Evolutionary conservation across 2,888 invertebrate genomes (phyloP).

Genomic region (Leptinotarsa haldemani): DNA sequence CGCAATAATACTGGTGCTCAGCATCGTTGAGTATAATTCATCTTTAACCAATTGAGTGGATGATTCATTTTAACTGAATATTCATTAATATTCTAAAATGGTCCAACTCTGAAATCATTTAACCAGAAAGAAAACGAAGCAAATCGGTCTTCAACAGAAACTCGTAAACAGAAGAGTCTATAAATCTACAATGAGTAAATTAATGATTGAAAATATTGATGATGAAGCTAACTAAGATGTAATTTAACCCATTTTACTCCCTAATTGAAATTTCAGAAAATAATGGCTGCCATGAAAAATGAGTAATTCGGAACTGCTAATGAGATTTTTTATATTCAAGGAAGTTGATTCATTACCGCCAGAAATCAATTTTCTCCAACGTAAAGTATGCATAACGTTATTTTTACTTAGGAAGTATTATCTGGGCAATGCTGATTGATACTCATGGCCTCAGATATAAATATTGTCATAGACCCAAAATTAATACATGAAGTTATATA

Average conservation of each 20-base stretch:
- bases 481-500: too few relatives aligned
- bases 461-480: too few relatives aligned
- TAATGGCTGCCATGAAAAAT: slow-evolving; percentile 7
- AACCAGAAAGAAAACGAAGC: background rate
- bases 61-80: background rate
- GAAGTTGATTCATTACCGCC: background rate
- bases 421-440: too few relatives aligned
- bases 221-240: slow-evolving; percentile 12
- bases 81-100: background rate
- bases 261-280: slow-evolving; percentile 11
- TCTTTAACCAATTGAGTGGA: too few relatives aligned
- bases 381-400: background rate
- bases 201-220: slow-evolving; percentile 5
- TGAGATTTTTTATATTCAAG: background rate
- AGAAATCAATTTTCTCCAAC: background rate
- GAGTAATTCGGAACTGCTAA: background rate
- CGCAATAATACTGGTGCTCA: too few relatives aligned
- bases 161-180: background rate
- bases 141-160: background rate
- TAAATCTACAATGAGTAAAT: background rate
- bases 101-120: background rate
- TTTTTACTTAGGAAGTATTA: background rate
- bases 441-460: background rate
- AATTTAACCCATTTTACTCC: slow-evolving; percentile 3
- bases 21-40: too few relatives aligned